Conservation (phyloP, 2,888 invertebrate species). For the Rhorus exstirpatorius region DNA sequence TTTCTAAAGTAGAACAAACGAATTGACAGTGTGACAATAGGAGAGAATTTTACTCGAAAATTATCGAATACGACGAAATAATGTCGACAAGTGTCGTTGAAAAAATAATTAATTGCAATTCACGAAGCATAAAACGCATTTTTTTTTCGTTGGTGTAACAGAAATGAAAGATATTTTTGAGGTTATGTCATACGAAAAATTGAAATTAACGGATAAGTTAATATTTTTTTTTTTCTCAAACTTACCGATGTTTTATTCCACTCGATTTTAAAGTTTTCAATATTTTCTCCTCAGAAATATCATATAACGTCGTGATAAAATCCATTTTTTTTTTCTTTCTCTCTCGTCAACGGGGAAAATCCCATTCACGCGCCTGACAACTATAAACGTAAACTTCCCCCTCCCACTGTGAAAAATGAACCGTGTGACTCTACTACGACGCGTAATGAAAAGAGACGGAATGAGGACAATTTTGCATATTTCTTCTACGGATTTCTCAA, state of each 20-base stretch:
- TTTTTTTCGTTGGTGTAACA: constrained; percentile 21
- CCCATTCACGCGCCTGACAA: constrained; percentile 67
- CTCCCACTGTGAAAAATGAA: constrained; percentile 14
- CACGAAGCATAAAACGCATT: background rate
- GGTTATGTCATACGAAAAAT: constrained; percentile 72
- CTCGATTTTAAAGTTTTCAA: constrained; percentile 76
- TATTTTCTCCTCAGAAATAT: constrained; percentile 76
- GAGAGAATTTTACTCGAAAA: background rate
- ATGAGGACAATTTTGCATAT: too few species aligned
- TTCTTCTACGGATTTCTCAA: too few species aligned
- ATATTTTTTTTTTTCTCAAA: constrained; percentile 36
- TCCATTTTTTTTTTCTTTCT: constrained; percentile 73
- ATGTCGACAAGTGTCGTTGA: background rate
- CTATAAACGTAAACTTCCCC: constrained; percentile 48
- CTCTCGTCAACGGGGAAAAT: constrained; percentile 53
- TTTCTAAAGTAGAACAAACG: background rate
- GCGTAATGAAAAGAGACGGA: constrained; percentile 36
- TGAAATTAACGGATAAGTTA: constrained; percentile 1
- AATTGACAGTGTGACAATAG: background rate
- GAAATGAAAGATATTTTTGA: constrained; percentile 50
- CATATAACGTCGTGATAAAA: constrained; percentile 71
- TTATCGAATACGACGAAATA: background rate
- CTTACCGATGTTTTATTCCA: constrained; percentile 80
- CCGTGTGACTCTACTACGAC: constrained; percentile 28
- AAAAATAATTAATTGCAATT: background rate